Base-by-base conservation (phyloP, 2,113 vertebrate genomes). In the Sciurus niger region DNA sequence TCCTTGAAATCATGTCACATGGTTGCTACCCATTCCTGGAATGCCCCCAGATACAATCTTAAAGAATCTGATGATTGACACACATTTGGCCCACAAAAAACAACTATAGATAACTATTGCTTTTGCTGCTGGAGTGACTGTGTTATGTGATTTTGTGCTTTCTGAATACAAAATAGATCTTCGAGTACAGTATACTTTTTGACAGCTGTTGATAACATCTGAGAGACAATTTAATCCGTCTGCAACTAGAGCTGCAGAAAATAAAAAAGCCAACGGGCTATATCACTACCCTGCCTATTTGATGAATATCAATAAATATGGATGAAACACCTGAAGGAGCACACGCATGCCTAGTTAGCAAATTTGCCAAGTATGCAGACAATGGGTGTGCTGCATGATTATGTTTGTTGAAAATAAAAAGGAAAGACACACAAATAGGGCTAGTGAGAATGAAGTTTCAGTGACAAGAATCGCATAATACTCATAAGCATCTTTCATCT, bases 151-250 rank as follows among this genome's bases (percentile, higher is more conserved):
- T 95, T 96, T 96, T 82, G 74, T 93, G 93, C 58, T 96, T 95
- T 94, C 78, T 93, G 84, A 94, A 96, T 94, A 76, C 84, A 94
- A 96, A 96, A 84, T 91, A 87, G 76, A 94, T 92, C 51, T 97
- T 84, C 92, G 79, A 97, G 68, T 84, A 90, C 73, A 78, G 72
- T 92, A 84, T 95, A 85, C 32, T 92, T 93, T 97, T 96, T 96
- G 95, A 96, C 60, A 97, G 95, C 87, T 96, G 95, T 72, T 97
- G 94, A 90, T 96, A 96, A 93, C 82, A 93, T 97, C 85, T 93
- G 85, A 96, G 84, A 97, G 83, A 97, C 87, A 90, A 87, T 97
- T 94, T 94, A 96, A 96, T 97, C 89, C 65, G 0, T 84, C 93
- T 95, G 89, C 84, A 90, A 90, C 86, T 92, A 92, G 34, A 97